These are phyloP conservation scores for Psammodynastes pulverulentus DNA, from an alignment of 2,113 vertebrate genomes.

Conservation along the genomic window DNA sequence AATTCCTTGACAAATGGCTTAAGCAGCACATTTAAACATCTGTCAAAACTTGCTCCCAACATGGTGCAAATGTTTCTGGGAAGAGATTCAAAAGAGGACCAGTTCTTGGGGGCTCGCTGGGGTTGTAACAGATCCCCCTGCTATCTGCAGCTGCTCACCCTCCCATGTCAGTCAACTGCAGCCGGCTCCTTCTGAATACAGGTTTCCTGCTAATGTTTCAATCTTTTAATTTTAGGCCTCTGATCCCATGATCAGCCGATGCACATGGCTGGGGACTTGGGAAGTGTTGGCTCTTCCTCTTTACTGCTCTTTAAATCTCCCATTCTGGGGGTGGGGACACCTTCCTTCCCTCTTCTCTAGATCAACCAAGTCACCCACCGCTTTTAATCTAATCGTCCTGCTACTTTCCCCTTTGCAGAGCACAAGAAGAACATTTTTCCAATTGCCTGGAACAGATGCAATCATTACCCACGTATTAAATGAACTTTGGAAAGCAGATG, in stretches of 20 bases:
- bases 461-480: background rate
- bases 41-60: background rate
- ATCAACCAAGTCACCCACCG: background rate
- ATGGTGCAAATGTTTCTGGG: background rate
- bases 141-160: accelerated
- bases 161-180: background rate
- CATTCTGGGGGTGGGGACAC: background rate
- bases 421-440: background rate
- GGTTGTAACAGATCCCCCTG: background rate
- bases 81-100: background rate
- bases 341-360: background rate
- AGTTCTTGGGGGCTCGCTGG: background rate
- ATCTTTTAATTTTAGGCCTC: background rate
- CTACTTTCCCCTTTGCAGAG: background rate
- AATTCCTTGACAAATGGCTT: background rate
- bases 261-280: background rate
- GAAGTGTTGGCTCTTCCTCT: background rate
- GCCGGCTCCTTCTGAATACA: background rate
- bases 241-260: background rate
- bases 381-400: background rate
- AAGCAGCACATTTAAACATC: background rate
- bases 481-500: background rate
- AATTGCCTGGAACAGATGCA: background rate
- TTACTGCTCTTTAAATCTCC: background rate
- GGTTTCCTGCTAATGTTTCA: background rate